Base-by-base conservation (phyloP, 2,888 invertebrate genomes). In the Chrysodeixis includens region DNA sequence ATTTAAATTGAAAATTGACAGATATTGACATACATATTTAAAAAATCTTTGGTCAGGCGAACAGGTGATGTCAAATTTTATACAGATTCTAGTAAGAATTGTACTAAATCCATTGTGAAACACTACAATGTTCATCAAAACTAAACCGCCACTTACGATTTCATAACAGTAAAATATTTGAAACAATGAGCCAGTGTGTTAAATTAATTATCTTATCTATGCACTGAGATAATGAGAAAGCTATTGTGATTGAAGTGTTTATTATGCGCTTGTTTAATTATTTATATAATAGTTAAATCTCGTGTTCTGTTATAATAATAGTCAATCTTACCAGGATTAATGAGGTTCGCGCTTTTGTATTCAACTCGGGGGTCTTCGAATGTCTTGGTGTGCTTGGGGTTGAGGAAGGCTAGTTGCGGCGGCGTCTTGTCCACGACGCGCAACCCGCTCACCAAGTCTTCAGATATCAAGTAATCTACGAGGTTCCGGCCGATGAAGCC, bases 401-500 rank as follows among this genome's bases (percentile, higher is more conserved):
- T 98, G 40, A 99, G 93, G 97, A 98, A 99, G 1, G 98, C 99
- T 84, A 98, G 97, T 91, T 98, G 98, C 1, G 99, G 99, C 57
- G 98, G 98, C 32, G 98, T 98, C 93, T 99, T 99, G 93, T 99
- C 99, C 66, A 98, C 98, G 56, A 98, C 96, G 78, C 97, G 96
- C 74, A 99, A 95, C 82, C 95, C 96, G 84, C 96, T 96, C 71
- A 97, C 97, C 83, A 98, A 92, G 83, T 97, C 96, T 91, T 98
- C 97, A 72, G 96, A 96, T 78, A 99, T 95, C 86, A 99, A 95
- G 93, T 97, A 97, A 71, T 97, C 96, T 69, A 98, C 97, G 81
- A 99, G 95, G 95, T 98, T 98, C 85, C 99, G 96, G 77, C 99
- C 99, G 89, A 99, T 97, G 93, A 99, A 99, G 84, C 99, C 99